Evolutionary conservation across 2,113 vertebrate species (phyloP).

Genomic region (Actinemys pallida): DNA sequence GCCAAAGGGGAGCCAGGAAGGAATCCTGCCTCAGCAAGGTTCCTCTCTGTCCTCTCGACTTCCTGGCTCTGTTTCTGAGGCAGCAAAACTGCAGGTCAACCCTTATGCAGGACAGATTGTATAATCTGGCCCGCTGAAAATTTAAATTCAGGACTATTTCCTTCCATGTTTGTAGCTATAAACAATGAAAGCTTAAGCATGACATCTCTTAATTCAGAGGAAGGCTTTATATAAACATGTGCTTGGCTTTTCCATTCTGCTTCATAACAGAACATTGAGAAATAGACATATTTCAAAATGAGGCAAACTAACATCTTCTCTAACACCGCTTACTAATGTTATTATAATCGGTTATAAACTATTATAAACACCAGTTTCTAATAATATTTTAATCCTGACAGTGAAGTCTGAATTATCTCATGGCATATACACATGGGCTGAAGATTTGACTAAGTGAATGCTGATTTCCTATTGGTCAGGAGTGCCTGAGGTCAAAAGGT

Average conservation of each 20-base stretch:
- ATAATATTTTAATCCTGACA: background rate
- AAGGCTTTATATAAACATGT: background rate
- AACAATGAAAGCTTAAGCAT: constrained; percentile 26
- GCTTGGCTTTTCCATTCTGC: constrained; percentile 44
- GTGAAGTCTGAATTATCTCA: background rate
- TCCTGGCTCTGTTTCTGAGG: background rate
- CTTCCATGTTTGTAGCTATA: background rate
- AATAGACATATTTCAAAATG: constrained; percentile 23
- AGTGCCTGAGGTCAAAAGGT: background rate
- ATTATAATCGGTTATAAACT: background rate
- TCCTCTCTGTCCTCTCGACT: background rate
- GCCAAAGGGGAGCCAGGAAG: background rate
- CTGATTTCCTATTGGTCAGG: background rate
- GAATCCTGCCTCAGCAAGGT: background rate
- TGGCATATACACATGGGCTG: fast-evolving
- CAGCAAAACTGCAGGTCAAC: background rate
- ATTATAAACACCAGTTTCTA: fast-evolving
- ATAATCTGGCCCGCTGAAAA: background rate
- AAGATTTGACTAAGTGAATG: background rate
- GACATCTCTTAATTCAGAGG: constrained; percentile 3
- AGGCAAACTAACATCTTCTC: constrained; percentile 35
- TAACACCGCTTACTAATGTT: fast-evolving
- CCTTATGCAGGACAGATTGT: background rate
- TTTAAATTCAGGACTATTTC: constrained; percentile 29
- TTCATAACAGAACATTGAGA: constrained; percentile 46